Percentiles rank a stretch among this genome's conserved stretches.
These are phyloP conservation scores for Phyllopteryx taeniolatus DNA, from an alignment of 2,113 vertebrate species.

Conservation along the genomic window DNA sequence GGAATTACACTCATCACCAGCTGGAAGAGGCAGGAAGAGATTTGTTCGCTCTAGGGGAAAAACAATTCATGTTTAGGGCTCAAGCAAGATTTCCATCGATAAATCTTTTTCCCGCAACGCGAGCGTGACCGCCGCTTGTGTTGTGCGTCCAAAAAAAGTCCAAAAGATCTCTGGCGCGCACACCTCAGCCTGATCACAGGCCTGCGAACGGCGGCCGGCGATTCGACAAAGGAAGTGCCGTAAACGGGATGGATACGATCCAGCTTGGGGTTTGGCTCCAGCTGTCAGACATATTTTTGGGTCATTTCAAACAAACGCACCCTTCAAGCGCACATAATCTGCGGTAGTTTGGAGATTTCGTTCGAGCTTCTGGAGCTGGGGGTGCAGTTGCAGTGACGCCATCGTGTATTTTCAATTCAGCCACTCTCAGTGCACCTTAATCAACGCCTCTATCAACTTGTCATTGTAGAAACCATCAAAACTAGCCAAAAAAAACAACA, in stretches of 20 bases:
- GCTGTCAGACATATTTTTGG: conserved; percentile 71
- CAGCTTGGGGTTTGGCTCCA: conserved; percentile 60
- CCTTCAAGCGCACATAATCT: neutral
- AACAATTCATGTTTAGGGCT: conserved; percentile 58
- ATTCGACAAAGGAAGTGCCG: conserved; percentile 56
- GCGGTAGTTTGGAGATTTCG: neutral
- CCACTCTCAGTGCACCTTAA: no score
- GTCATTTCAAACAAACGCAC: conserved; percentile 56
- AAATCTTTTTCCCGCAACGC: conserved; percentile 57
- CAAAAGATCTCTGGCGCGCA: neutral
- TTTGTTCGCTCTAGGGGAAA: conserved; percentile 41
- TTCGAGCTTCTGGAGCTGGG: neutral
- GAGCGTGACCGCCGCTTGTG: neutral
- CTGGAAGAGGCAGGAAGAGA: conserved; percentile 48
- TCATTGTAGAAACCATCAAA: no score
- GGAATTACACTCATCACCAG: conserved; percentile 55
- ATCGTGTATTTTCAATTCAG: neutral
- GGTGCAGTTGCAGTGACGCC: neutral
- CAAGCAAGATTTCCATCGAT: conserved; percentile 57
- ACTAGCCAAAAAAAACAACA: no score
- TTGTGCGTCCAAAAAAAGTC: neutral
- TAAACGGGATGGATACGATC: conserved; percentile 75
- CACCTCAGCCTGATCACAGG: conserved; percentile 21
- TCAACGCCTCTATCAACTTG: no score
- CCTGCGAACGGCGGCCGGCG: conserved; percentile 43